These are phyloP conservation scores for Linepithema humile DNA, from an alignment of 1,140 invertebrate genomes.

Conservation along the genomic window DNA sequence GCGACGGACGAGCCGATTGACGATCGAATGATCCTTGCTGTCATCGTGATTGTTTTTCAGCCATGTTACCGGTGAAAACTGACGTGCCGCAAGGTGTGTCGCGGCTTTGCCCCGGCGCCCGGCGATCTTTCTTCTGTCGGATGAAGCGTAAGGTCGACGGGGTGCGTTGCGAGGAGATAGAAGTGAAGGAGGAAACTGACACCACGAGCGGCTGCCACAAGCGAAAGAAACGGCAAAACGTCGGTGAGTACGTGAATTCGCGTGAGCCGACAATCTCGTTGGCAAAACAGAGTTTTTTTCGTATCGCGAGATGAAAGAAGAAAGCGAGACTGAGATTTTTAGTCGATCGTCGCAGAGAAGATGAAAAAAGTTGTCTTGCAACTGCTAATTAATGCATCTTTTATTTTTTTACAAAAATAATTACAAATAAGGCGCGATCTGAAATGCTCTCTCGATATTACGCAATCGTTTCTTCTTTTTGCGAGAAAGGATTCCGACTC, in stretches of 20 bases:
- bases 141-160: slow-evolving; percentile 92
- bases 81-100: slow-evolving; percentile 91
- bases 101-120: slow-evolving; percentile 93
- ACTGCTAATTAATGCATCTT: not conserved
- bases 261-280: not conserved
- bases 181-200: slow-evolving; percentile 91
- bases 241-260: slow-evolving; percentile 81
- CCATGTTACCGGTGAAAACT: slow-evolving; percentile 95
- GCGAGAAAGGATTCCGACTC: not conserved
- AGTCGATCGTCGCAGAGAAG: not conserved
- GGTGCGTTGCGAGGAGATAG: slow-evolving; percentile 76
- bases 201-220: slow-evolving; percentile 87
- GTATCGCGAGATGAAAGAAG: not conserved
- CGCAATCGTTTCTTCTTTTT: not conserved
- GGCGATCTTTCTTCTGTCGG: slow-evolving; percentile 96
- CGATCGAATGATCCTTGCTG: not conserved
- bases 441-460: too few species aligned
- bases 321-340: not conserved
- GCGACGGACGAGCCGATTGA: not conserved
- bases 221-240: slow-evolving; percentile 88
- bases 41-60: slow-evolving; percentile 82
- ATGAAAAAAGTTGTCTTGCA: too few species aligned
- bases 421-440: not conserved
- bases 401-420: not conserved
- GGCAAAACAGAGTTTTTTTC: too few species aligned